These are phyloP conservation scores for Mastigias papua DNA, from an alignment of 30 jellyfish, hydroid and myxozoan species.

Conservation along the genomic window DNA sequence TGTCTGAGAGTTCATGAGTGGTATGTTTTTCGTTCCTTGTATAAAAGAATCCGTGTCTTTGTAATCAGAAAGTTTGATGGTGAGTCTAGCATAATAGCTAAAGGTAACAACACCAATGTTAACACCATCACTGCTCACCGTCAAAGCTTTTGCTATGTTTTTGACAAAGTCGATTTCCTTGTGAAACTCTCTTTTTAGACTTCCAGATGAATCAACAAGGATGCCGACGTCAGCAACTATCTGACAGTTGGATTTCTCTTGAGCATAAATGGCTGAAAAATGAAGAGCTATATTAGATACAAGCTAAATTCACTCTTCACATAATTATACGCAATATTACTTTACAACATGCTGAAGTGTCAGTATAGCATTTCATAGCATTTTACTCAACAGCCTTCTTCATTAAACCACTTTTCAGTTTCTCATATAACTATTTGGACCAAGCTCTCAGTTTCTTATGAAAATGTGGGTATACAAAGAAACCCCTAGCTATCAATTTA, in stretches of 20 bases:
- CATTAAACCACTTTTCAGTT: no score
- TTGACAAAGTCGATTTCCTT: conserved; percentile 53
- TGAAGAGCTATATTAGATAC: no score
- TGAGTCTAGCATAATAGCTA: conserved; percentile 67
- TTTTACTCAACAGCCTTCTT: no score
- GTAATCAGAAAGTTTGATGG: conserved; percentile 63
- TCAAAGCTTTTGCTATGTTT: conserved; percentile 40
- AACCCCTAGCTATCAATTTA: no score
- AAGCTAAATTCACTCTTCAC: no score
- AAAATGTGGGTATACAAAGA: no score
- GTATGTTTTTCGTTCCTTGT: conserved; percentile 34
- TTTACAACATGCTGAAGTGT: no score
- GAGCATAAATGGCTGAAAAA: not conserved
- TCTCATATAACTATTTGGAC: no score
- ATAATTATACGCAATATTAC: no score
- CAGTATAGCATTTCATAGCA: no score
- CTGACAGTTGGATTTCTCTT: conserved; percentile 27
- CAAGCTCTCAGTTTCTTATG: no score
- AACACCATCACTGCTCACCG: conserved; percentile 67
- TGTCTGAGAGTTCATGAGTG: conserved; percentile 64
- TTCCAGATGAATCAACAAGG: conserved; percentile 79
- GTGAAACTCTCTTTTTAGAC: conserved; percentile 58
- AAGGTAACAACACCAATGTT: conserved; percentile 81
- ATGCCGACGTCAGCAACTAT: conserved; percentile 78
- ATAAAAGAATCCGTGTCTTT: conserved; percentile 54